Conservation (phyloP, 2,113 vertebrate species). For the Ptilorrhoa leucosticta region DNA sequence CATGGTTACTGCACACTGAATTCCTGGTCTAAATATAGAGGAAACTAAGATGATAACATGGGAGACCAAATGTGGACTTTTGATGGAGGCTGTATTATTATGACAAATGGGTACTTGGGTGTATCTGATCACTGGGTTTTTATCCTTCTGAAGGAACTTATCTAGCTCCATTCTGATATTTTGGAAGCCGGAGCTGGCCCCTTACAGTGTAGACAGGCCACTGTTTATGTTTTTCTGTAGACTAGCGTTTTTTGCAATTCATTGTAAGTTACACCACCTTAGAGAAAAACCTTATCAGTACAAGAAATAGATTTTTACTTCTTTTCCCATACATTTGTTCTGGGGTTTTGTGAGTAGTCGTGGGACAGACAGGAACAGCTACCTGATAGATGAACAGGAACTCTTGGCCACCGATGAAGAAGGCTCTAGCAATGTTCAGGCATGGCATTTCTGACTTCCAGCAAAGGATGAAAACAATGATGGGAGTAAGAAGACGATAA, state of each 20-base stretch:
- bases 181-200: background rate
- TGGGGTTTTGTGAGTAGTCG: background rate
- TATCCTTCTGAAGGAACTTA: background rate
- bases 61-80: background rate
- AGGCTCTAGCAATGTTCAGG: background rate
- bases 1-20: background rate
- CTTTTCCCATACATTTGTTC: background rate
- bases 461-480: background rate
- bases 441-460: background rate
- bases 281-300: background rate
- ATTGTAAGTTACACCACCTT: background rate
- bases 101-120: background rate
- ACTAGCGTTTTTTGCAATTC: background rate
- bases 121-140: background rate
- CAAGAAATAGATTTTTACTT: background rate
- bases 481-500: background rate
- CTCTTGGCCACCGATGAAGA: background rate
- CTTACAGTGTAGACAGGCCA: background rate
- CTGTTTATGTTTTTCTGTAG: background rate
- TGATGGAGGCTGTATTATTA: background rate
- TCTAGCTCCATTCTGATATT: background rate
- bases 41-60: background rate
- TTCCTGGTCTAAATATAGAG: conserved; percentile 2
- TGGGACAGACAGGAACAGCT: background rate
- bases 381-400: background rate